Evolutionary conservation across 2,888 invertebrate species (phyloP).

Genomic region (Spialia ferax): DNA sequence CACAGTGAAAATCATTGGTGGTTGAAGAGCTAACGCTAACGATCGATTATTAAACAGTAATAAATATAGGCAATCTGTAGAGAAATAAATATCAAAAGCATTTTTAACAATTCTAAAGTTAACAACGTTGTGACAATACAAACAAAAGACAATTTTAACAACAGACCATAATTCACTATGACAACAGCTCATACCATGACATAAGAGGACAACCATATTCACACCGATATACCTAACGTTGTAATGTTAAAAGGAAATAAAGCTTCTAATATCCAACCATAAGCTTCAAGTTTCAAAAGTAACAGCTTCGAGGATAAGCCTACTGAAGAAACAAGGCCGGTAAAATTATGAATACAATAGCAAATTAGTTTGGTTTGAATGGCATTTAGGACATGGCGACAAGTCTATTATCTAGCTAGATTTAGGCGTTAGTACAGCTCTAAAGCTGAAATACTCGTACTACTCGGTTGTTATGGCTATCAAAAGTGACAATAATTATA

Average conservation of each 20-base stretch:
- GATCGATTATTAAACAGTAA: no score
- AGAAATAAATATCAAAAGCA: no score
- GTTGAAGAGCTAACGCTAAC: no score
- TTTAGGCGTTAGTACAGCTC: conserved; percentile 15
- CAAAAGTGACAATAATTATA: background rate
- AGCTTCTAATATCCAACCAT: conserved; percentile 3
- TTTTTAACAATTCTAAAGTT: conserved; percentile 43
- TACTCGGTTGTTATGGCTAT: conserved; percentile 6
- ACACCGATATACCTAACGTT: conserved; percentile 15
- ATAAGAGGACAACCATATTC: background rate
- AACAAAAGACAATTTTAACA: conserved; percentile 55
- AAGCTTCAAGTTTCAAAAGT: conserved; percentile 31
- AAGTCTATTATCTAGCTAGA: conserved; percentile 41
- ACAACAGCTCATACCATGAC: conserved; percentile 40
- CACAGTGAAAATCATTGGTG: no score
- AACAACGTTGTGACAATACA: conserved; percentile 48
- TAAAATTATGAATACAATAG: conserved; percentile 60
- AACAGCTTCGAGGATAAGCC: background rate
- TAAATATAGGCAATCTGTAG: no score
- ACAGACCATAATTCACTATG: conserved; percentile 66
- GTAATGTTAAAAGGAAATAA: conserved; percentile 17
- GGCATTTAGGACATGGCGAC: conserved; percentile 50
- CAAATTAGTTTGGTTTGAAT: conserved; percentile 49
- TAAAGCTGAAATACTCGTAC: conserved; percentile 13
- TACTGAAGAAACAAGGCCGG: conserved; percentile 42